Evolutionary conservation across 2,888 invertebrate species (phyloP), one percentile per base, ranked within the genome.

Genomic region (Byasa hedistus): DNA sequence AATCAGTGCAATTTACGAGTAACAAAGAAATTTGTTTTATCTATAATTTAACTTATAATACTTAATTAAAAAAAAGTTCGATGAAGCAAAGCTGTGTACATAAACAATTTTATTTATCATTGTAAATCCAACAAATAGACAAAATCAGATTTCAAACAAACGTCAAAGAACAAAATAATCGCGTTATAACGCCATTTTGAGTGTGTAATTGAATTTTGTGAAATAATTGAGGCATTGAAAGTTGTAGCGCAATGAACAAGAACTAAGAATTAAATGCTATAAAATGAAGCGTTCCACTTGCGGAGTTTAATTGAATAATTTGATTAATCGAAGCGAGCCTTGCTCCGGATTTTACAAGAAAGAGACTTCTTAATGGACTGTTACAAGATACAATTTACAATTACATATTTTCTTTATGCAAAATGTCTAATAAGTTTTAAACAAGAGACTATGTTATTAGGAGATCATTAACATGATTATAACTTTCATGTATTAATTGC

Each of bases 341-440:
- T 8, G 58, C 63, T 21, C 21, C 52, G 57, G 61, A 51, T 62
- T 48, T 36, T 58, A 66, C 57, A 57, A 52, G 39, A 65, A 65
- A 57, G 63, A 65, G 67, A 69, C 69, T 73, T 74, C 72, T 73
- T 77, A 79, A 75, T 77, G 75, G 71, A 27, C 69, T 75, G 75
- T 78, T 78, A 78, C 77, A 73, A 74, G 71, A 72, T 69, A 75
- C 76, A 79, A 78, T 73, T 73, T 71, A 70, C 73, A 77, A 80
- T 80, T 76, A 78, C 75, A 10, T 8, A 48, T n/a, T 15, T 15
- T 10, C 15, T 12, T 39, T 39, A 39, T 39, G 39, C 39, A 15
- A 39, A 39, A 39, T 39, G 12, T 27, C 5, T 27, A n/a, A 27
- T 27, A 3, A 27, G 27, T 27, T 27, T 27, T 27, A 4, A 27